A percentile compares a stretch with the other conserved stretches of the same genome.
Conservation (phyloP, 1,140 invertebrate genomes). For the Mesaphorura yosii region DNA sequence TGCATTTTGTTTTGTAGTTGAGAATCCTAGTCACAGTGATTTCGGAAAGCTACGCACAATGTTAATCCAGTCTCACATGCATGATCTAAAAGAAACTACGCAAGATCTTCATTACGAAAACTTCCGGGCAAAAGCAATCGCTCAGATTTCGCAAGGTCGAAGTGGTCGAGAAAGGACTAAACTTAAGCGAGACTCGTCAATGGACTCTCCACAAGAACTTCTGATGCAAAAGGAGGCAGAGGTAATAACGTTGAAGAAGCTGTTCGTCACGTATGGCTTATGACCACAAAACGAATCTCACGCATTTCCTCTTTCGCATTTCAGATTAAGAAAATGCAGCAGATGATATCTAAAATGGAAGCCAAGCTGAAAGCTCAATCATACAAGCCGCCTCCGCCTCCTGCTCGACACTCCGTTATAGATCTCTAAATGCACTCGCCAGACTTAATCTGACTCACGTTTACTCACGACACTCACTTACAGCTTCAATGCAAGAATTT, state of each 20-base stretch:
- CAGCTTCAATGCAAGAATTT: too few species aligned
- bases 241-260: slow-evolving; percentile 41
- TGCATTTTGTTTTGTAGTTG: slow-evolving; percentile 50
- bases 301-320: slow-evolving; percentile 34
- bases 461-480: too few species aligned
- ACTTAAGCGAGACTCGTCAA: slow-evolving; percentile 66
- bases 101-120: slow-evolving; percentile 94
- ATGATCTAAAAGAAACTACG: slow-evolving; percentile 88
- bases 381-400: neutral
- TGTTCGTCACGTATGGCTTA: too few species aligned
- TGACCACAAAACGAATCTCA: neutral
- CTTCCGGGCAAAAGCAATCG: slow-evolving; percentile 80
- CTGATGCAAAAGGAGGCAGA: slow-evolving; percentile 87
- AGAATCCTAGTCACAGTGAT: slow-evolving; percentile 94
- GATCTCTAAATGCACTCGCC: neutral
- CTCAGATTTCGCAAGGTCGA: slow-evolving; percentile 75
- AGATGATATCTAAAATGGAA: slow-evolving; percentile 93
- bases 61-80: slow-evolving; percentile 91
- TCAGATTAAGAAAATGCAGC: slow-evolving; percentile 85
- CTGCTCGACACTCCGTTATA: neutral
- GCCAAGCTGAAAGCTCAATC: slow-evolving; percentile 66
- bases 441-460: neutral
- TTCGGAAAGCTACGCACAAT: slow-evolving; percentile 93
- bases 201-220: slow-evolving; percentile 65
- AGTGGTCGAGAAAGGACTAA: slow-evolving; percentile 65